Percentiles rank a stretch among this genome's conserved stretches.
Evolutionary conservation across 1,140 invertebrate genomes (phyloP).

Genomic region (Galleria mellonella): DNA sequence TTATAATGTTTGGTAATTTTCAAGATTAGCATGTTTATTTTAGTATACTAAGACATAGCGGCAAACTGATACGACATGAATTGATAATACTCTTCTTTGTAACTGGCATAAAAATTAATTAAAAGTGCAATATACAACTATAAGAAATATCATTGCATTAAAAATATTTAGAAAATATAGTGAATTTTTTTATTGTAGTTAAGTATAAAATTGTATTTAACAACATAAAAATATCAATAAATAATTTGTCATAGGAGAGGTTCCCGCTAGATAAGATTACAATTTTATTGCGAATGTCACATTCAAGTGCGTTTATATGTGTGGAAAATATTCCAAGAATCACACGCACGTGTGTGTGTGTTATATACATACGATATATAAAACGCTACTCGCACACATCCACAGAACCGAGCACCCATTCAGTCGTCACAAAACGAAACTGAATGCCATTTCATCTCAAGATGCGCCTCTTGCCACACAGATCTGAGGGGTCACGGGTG

Average conservation of each 20-base stretch:
- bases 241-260: slow-evolving; percentile 2
- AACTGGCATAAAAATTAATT: too few species aligned
- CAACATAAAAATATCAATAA: too few species aligned
- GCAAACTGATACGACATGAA: too few species aligned
- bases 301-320: slow-evolving; percentile 4
- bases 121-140: too few species aligned
- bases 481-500: slow-evolving; percentile 17
- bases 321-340: neutral
- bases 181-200: too few species aligned
- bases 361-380: slow-evolving; percentile 13
- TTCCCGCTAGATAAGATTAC: slow-evolving; percentile 9
- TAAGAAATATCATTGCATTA: too few species aligned
- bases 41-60: too few species aligned
- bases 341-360: slow-evolving; percentile 3
- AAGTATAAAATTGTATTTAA: too few species aligned
- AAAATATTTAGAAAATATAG: too few species aligned
- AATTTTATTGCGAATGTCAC: slow-evolving; percentile 7
- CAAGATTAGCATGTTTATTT: too few species aligned
- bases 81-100: too few species aligned
- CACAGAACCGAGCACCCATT: slow-evolving; percentile 34
- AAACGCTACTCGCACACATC: slow-evolving; percentile 21
- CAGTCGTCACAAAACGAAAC: slow-evolving; percentile 43
- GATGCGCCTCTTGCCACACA: slow-evolving; percentile 32
- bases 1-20: too few species aligned
- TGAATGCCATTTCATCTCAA: slow-evolving; percentile 51